phyloP scores from a whole-genome alignment of 2,888 invertebrate genomes.

The Orchesellides sinensis region DNA sequence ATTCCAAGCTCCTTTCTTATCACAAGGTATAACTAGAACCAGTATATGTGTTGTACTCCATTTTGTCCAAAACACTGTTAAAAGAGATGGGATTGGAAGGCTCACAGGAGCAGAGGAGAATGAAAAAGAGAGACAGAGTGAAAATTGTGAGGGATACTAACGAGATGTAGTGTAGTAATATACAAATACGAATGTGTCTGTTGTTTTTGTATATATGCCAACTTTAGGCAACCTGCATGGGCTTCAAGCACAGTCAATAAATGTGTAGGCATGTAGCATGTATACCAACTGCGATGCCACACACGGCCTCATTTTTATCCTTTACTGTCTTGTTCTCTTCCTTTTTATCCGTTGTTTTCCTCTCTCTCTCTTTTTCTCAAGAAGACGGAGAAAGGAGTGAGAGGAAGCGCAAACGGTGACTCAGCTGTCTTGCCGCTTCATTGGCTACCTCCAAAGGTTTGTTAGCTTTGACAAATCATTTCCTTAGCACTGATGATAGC shows the following conservation, averaged over 20 bases:
- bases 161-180: conserved; percentile 50
- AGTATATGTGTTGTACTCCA: neutral
- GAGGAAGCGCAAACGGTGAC: conserved; percentile 60
- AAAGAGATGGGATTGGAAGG: neutral
- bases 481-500: conserved; percentile 69
- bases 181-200: no score
- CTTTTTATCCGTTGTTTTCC: conserved; percentile 45
- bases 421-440: conserved; percentile 71
- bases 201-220: no score
- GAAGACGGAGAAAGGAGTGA: conserved; percentile 7
- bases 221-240: no score
- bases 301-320: conserved; percentile 56
- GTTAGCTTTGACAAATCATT: conserved; percentile 74
- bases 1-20: no score
- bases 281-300: conserved; percentile 48
- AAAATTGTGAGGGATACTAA: conserved; percentile 24
- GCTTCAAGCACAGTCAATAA: no score
- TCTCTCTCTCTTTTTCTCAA: conserved; percentile 40
- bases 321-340: conserved; percentile 38
- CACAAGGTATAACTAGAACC: neutral
- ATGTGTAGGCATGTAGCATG: conserved; percentile 9
- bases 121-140: neutral
- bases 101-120: neutral
- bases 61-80: neutral
- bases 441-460: conserved; percentile 69